Conservation (phyloP, 2,797 vertebrate species). For the Telmatherina bonti region DNA sequence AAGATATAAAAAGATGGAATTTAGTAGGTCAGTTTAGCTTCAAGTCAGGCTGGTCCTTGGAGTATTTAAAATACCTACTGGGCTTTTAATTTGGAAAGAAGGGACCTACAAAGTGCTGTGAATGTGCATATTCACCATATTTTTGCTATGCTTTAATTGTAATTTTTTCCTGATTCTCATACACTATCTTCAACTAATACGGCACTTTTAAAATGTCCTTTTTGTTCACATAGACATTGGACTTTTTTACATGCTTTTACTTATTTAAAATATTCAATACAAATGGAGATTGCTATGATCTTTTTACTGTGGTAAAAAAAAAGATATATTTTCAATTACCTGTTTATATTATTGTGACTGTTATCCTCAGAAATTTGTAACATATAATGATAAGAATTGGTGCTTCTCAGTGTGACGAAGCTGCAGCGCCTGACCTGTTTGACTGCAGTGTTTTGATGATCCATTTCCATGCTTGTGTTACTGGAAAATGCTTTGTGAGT, state of each 20-base stretch:
- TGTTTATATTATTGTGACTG: conserved; percentile 7
- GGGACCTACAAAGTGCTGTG: not conserved
- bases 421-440: conserved; percentile 1
- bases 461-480: conserved; percentile 11
- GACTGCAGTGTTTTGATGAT: not conserved
- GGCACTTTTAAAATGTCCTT: not conserved
- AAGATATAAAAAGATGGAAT: not conserved
- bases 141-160: conserved; percentile 2
- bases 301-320: not conserved
- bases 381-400: not conserved
- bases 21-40: conserved; percentile 10
- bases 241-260: not conserved
- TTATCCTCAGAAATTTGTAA: not conserved
- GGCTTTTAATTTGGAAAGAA: conserved; percentile 29
- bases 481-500: conserved; percentile 1
- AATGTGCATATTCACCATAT: conserved; percentile 12
- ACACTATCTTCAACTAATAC: not conserved
- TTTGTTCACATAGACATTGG: not conserved
- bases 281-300: not conserved
- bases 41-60: not conserved
- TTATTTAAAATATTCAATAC: not conserved
- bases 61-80: not conserved
- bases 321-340: not conserved
- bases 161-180: conserved; percentile 1
- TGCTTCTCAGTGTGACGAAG: not conserved